Conservation (phyloP, 2,113 vertebrate genomes). For the Dinomys branickii region DNA sequence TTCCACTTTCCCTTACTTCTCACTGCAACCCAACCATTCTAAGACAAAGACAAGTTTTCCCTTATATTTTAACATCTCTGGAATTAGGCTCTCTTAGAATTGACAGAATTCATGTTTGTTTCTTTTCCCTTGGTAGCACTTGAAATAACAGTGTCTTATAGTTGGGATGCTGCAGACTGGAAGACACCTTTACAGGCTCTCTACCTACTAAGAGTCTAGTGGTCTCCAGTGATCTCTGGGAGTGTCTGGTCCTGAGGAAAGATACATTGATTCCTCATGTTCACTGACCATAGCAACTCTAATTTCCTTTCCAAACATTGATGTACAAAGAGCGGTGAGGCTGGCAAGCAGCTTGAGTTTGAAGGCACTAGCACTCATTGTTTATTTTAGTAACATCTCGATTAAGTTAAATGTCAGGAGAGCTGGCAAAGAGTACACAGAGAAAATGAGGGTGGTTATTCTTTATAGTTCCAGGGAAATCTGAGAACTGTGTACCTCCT, state of each 20-base stretch:
- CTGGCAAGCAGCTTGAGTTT: neutral
- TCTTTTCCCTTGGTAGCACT: neutral
- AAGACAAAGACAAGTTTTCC: neutral
- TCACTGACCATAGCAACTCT: neutral
- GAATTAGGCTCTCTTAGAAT: slow-evolving; percentile 35
- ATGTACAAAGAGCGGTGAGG: neutral
- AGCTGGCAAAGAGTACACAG: neutral
- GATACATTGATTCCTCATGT: neutral
- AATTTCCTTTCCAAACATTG: slow-evolving; percentile 6
- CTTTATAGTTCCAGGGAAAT: neutral
- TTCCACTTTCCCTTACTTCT: neutral
- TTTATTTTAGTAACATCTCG: slow-evolving; percentile 51
- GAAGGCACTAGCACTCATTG: fast-evolving
- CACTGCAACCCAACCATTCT: neutral
- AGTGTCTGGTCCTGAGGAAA: neutral
- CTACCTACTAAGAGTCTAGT: neutral
- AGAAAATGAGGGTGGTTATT: neutral
- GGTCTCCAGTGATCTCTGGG: neutral
- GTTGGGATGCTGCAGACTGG: neutral
- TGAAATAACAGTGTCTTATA: neutral
- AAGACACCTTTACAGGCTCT: neutral
- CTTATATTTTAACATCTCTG: neutral
- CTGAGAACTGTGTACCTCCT: neutral
- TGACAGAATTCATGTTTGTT: neutral
- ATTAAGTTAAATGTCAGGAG: slow-evolving; percentile 56